phyloP scores from a whole-genome alignment of 2,797 vertebrate species.

The Dendrocincla fuliginosa region DNA sequence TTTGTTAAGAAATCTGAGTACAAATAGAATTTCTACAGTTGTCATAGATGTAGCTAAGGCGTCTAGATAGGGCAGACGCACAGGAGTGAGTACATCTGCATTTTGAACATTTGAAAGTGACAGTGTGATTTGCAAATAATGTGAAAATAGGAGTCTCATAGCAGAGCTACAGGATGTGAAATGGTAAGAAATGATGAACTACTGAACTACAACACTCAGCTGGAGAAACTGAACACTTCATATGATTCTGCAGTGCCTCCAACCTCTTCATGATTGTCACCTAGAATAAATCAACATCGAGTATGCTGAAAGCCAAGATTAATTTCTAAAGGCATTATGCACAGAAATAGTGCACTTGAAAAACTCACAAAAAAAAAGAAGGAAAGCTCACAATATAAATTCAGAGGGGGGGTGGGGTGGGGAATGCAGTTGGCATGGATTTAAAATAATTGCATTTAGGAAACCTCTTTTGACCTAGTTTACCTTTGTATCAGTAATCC shows the following conservation, averaged over 20 bases:
- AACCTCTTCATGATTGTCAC: neutral
- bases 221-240: neutral
- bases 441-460: neutral
- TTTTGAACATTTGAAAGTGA: neutral
- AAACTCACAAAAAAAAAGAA: neutral
- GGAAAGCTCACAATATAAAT: neutral
- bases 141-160: neutral
- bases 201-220: neutral
- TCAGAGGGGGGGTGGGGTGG: no score
- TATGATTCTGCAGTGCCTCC: neutral
- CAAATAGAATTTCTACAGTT: neutral
- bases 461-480: neutral
- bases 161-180: neutral
- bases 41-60: neutral
- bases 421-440: accelerated
- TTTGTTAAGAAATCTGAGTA: neutral
- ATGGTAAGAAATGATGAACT: neutral
- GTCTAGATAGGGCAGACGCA: neutral
- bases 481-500: neutral
- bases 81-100: neutral
- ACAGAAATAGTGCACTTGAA: neutral
- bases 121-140: neutral
- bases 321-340: neutral
- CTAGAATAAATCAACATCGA: neutral
- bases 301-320: neutral